phyloP scores from a whole-genome alignment of 2,797 vertebrate genomes.

The Halcyon chelicuti region DNA sequence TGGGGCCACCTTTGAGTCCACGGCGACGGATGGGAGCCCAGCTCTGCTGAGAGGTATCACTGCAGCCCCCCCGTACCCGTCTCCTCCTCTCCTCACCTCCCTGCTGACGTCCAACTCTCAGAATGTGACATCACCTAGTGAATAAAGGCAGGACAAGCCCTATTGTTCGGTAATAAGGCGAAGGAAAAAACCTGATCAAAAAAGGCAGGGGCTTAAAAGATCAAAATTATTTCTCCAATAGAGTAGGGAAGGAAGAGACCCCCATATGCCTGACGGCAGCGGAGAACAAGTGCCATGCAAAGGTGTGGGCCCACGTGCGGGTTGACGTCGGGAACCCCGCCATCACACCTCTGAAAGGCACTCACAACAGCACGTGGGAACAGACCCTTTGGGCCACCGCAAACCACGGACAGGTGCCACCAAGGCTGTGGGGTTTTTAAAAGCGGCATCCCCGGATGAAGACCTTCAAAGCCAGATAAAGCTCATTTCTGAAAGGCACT shows the following conservation, averaged over 20 bases:
- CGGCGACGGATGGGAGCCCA: too few relatives aligned
- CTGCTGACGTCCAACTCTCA: background rate
- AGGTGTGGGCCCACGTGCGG: constrained; percentile 3
- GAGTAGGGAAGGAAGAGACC: background rate
- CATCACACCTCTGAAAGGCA: constrained; percentile 40
- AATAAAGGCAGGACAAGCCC: constrained; percentile 46
- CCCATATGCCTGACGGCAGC: constrained; percentile 33
- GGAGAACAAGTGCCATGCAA: constrained; percentile 35
- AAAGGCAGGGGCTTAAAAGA: constrained; percentile 38
- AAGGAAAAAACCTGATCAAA: background rate
- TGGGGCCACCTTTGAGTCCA: background rate
- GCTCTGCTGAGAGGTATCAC: background rate
- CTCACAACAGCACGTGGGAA: constrained; percentile 52
- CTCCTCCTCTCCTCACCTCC: background rate
- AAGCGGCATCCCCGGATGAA: constrained; percentile 33
- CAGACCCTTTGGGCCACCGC: background rate
- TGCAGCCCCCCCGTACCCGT: background rate
- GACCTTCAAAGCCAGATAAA: constrained; percentile 28
- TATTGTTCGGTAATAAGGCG: constrained; percentile 15
- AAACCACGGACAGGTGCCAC: constrained; percentile 10
- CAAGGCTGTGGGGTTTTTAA: background rate
- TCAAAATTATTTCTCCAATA: constrained; percentile 54
- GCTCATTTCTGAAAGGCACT: background rate
- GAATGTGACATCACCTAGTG: background rate
- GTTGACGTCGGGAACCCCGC: constrained; percentile 62